Evolutionary conservation across 2,113 vertebrate species (phyloP).

Genomic region (Agapornis roseicollis): DNA sequence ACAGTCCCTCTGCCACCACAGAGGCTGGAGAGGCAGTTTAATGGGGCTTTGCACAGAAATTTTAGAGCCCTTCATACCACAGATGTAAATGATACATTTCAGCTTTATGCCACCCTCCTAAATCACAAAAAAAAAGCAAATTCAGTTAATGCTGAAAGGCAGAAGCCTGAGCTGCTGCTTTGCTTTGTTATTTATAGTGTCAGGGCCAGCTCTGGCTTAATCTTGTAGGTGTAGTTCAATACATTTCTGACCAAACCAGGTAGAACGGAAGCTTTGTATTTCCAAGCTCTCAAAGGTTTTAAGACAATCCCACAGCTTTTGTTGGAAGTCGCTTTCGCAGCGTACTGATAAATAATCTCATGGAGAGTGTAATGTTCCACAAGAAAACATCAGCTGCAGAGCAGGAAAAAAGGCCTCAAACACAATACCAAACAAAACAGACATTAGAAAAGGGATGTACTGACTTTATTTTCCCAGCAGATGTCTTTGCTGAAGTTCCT

Average conservation of each 20-base stretch:
- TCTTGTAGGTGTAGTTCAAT: conserved; percentile 31
- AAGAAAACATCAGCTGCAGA: not conserved
- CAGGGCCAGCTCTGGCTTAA: conserved; percentile 14
- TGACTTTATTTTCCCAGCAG: conserved; percentile 41
- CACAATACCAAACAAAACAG: not conserved
- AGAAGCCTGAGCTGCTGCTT: conserved; percentile 13
- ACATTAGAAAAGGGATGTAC: not conserved
- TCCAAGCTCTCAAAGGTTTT: conserved; percentile 8
- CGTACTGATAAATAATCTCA: not conserved
- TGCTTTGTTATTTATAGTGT: conserved; percentile 9
- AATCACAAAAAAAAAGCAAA: conserved; percentile 26
- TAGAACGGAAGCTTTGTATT: conserved; percentile 7
- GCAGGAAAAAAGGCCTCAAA: fast-evolving
- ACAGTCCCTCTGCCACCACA: fast-evolving
- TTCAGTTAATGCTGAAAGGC: conserved; percentile 7
- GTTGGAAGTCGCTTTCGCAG: not conserved
- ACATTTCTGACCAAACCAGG: conserved; percentile 43
- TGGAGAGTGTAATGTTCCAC: not conserved
- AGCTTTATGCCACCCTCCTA: conserved; percentile 21
- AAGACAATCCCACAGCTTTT: conserved; percentile 14
- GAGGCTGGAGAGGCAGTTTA: not conserved
- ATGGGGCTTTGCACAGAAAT: not conserved
- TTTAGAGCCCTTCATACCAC: conserved; percentile 20
- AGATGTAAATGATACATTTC: conserved; percentile 47
- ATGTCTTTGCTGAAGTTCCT: conserved; percentile 23